Conservation (phyloP, 2,113 vertebrate species). For the Mobula birostris region DNA sequence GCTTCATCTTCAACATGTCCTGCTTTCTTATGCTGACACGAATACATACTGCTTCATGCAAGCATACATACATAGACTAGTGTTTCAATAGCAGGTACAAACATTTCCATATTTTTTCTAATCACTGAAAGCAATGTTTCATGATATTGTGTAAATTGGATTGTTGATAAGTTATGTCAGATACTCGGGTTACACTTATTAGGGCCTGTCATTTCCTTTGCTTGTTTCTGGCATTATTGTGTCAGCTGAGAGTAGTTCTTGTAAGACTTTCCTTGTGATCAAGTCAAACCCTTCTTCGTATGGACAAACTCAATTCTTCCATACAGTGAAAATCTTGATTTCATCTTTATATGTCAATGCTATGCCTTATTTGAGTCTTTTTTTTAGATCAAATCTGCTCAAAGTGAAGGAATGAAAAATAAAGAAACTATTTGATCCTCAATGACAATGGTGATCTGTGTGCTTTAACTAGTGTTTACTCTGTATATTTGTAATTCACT, state of each 20-base stretch:
- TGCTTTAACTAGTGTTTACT: not conserved
- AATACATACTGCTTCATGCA: not conserved
- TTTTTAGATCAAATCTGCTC: not conserved
- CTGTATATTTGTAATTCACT: too few relatives aligned
- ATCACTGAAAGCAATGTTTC: not conserved
- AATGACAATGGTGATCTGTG: not conserved
- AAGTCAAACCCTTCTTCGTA: not conserved
- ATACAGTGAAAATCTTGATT: not conserved
- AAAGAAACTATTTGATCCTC: not conserved
- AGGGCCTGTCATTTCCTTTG: not conserved
- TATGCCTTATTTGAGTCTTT: not conserved
- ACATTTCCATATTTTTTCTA: not conserved
- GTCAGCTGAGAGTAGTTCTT: not conserved
- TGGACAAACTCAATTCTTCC: not conserved
- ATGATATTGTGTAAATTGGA: not conserved
- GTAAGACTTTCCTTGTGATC: not conserved
- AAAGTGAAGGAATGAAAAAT: not conserved
- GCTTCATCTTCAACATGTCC: not conserved
- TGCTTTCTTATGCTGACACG: not conserved
- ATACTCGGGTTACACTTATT: not conserved
- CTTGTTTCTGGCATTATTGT: slow-evolving; percentile 3
- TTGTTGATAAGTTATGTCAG: not conserved
- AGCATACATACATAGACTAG: not conserved
- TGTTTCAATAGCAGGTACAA: not conserved
- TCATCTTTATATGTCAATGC: not conserved